Evolutionary conservation across 2,888 invertebrate species (phyloP).

Genomic region (Metacarcinus magister): DNA sequence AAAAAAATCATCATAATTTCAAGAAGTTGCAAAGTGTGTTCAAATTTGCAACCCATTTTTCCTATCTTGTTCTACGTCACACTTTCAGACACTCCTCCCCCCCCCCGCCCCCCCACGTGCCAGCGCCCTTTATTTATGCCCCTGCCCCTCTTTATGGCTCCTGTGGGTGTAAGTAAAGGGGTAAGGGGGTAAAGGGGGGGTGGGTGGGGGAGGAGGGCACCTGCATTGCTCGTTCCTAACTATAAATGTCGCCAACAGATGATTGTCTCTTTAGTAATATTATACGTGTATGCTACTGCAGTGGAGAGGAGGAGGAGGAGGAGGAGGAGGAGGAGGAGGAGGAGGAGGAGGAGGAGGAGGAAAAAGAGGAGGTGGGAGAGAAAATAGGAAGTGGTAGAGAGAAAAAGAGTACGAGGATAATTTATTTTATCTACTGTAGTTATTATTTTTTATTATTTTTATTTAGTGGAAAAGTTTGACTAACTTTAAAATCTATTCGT

Average conservation of each 20-base stretch:
- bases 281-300: background rate
- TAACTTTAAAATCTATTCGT: too few relatives aligned
- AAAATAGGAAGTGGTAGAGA: background rate
- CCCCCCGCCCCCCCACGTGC: background rate
- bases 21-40: background rate
- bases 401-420: background rate
- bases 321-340: background rate
- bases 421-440: background rate
- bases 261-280: constrained; percentile 31
- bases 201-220: background rate
- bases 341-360: background rate
- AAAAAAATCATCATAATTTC: background rate
- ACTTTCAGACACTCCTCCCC: background rate
- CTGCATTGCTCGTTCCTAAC: constrained; percentile 27
- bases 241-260: constrained; percentile 35
- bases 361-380: background rate
- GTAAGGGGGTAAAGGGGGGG: background rate
- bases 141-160: background rate
- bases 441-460: background rate
- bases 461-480: too few relatives aligned
- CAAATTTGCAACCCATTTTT: background rate
- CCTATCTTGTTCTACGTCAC: background rate
- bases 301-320: background rate
- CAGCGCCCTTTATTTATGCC: background rate
- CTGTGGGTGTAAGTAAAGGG: background rate